A percentile compares a stretch with the other conserved stretches of the same genome.
phyloP scores from a whole-genome alignment of 2,113 vertebrate genomes.

The Vidua macroura region DNA sequence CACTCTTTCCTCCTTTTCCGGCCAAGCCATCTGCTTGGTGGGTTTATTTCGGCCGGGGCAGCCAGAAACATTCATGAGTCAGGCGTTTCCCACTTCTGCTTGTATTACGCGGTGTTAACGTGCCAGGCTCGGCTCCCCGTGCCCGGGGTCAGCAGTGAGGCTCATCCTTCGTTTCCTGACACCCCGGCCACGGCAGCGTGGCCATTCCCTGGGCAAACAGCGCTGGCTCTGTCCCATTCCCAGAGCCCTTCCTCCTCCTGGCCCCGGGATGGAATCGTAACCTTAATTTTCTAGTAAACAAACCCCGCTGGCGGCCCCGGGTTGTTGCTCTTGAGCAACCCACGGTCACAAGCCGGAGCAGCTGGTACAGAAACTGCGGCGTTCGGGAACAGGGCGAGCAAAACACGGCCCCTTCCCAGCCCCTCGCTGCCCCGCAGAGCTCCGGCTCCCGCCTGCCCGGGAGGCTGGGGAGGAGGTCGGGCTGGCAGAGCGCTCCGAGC shows the following conservation, averaged over 20 bases:
- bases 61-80: conserved; percentile 41
- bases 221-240: background rate
- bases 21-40: conserved; percentile 31
- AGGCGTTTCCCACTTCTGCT: conserved; percentile 58
- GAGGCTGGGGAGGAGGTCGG: background rate
- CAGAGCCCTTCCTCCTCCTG: background rate
- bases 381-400: background rate
- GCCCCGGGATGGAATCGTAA: background rate
- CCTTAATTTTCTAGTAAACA: conserved; percentile 37
- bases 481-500: background rate
- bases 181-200: background rate
- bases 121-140: background rate
- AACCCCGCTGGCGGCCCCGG: conserved; percentile 6
- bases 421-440: background rate
- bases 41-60: background rate
- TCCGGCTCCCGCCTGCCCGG: background rate
- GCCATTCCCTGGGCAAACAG: background rate
- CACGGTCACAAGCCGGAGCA: background rate
- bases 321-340: conserved; percentile 46
- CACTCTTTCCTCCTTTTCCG: conserved; percentile 12
- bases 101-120: background rate
- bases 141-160: background rate
- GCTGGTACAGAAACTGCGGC: background rate
- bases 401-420: background rate
- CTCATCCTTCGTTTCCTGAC: conserved; percentile 40